Evolutionary conservation across 2,113 vertebrate genomes (phyloP).

Genomic region (Picathartes gymnocephalus): DNA sequence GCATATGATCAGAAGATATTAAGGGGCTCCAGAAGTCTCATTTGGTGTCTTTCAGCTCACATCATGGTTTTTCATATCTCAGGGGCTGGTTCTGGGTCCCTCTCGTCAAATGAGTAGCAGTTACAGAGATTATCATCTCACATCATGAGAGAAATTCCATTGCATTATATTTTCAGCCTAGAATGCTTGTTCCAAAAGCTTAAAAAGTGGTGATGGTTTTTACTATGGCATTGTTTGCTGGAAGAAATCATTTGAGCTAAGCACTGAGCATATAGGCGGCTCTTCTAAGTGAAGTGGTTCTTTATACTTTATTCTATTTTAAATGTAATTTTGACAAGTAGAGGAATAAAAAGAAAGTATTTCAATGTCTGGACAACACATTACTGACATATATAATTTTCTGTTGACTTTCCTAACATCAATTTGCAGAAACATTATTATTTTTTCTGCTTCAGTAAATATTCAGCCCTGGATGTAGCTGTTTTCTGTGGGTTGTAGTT

Average conservation of each 20-base stretch:
- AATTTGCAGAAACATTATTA: constrained; percentile 8
- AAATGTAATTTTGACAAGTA: constrained; percentile 15
- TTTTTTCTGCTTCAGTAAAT: constrained; percentile 16
- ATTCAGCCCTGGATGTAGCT: constrained; percentile 25
- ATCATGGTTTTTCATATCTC: not conserved
- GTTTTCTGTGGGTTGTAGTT: not conserved
- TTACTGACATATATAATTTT: constrained; percentile 28
- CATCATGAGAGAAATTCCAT: not conserved
- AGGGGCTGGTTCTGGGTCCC: not conserved
- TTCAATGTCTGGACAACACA: not conserved
- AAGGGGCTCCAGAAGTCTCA: not conserved
- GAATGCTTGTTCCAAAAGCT: not conserved
- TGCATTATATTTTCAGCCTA: not conserved
- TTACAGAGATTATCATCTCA: not conserved
- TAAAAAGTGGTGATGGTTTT: not conserved
- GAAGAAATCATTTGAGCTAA: constrained; percentile 13
- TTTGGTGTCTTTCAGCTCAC: not conserved
- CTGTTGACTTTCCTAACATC: constrained; percentile 30
- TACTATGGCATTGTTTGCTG: not conserved
- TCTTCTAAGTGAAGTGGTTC: constrained; percentile 23
- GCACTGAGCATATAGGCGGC: not conserved
- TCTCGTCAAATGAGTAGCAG: not conserved
- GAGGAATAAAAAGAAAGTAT: constrained; percentile 28
- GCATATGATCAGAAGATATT: not conserved
- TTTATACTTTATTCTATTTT: constrained; percentile 41